phyloP scores from a whole-genome alignment of 2,888 invertebrate genomes.

The Limnephilus auricula region DNA sequence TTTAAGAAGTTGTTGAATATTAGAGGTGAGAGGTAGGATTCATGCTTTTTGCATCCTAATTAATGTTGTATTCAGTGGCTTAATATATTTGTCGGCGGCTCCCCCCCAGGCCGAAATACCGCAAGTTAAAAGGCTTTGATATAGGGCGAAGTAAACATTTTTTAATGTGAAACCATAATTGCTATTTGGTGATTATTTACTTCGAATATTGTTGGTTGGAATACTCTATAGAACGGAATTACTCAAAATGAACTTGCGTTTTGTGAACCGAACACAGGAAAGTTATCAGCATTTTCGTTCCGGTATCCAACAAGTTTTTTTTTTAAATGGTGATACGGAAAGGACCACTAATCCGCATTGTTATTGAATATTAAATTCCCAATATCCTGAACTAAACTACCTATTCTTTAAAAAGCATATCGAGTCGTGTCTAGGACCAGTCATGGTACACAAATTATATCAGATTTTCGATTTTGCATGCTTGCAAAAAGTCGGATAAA shows the following conservation, averaged over 20 bases:
- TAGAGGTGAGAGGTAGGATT: too few species aligned
- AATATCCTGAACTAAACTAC: not conserved
- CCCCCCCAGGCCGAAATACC: too few species aligned
- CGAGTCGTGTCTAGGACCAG: not conserved
- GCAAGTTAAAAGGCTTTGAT: too few species aligned
- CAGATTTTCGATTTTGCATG: too few species aligned
- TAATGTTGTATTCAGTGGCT: too few species aligned
- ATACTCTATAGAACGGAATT: not conserved
- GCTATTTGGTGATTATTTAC: not conserved
- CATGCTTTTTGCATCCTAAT: too few species aligned
- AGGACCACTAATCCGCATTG: not conserved
- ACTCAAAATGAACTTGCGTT: not conserved
- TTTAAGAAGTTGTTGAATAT: too few species aligned
- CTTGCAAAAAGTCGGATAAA: too few species aligned
- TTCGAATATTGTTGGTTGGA: not conserved
- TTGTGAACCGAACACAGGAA: not conserved
- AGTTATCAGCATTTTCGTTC: conserved; percentile 2
- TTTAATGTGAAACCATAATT: too few species aligned
- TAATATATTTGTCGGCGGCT: too few species aligned
- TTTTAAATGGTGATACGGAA: not conserved
- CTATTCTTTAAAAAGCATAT: too few species aligned
- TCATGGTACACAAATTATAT: not conserved
- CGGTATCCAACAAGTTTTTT: conserved; percentile 1
- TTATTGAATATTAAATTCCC: not conserved
- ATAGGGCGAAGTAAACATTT: too few species aligned